A percentile compares a stretch with the other conserved stretches of the same genome.
Conservation (phyloP, 2,113 vertebrate genomes). For the Istiophorus platypterus region DNA sequence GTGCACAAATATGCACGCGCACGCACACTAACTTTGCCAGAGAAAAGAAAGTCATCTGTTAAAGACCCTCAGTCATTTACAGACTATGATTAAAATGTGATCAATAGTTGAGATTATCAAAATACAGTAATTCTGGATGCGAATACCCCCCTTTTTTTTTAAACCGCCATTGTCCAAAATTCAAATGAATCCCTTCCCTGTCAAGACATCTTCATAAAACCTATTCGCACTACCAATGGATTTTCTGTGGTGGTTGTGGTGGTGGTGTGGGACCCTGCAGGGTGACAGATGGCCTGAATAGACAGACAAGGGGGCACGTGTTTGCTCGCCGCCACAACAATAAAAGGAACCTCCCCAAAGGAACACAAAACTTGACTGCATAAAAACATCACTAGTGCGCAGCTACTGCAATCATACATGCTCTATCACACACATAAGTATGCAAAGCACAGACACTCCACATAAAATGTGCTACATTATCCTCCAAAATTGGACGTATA, state of each 20-base stretch:
- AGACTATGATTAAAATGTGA: not conserved
- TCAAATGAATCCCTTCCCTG: not conserved
- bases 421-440: not conserved
- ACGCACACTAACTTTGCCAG: not conserved
- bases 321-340: conserved; percentile 46
- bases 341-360: conserved; percentile 5
- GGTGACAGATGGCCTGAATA: conserved; percentile 54
- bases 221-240: not conserved
- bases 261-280: not conserved
- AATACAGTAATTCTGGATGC: not conserved
- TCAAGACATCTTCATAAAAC: conserved; percentile 7
- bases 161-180: not conserved
- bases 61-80: not conserved
- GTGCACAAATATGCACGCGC: too few species aligned
- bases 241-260: not conserved
- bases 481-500: not conserved
- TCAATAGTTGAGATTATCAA: too few species aligned
- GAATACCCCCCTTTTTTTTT: too few species aligned
- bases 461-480: conserved; percentile 17
- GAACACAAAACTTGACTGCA: conserved; percentile 2
- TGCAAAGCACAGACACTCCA: not conserved
- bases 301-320: conserved; percentile 20
- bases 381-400: conserved; percentile 1
- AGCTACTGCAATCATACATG: not conserved
- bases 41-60: not conserved